phyloP scores from a whole-genome alignment of 2,797 vertebrate genomes.

The Catamblyrhynchus diadema region DNA sequence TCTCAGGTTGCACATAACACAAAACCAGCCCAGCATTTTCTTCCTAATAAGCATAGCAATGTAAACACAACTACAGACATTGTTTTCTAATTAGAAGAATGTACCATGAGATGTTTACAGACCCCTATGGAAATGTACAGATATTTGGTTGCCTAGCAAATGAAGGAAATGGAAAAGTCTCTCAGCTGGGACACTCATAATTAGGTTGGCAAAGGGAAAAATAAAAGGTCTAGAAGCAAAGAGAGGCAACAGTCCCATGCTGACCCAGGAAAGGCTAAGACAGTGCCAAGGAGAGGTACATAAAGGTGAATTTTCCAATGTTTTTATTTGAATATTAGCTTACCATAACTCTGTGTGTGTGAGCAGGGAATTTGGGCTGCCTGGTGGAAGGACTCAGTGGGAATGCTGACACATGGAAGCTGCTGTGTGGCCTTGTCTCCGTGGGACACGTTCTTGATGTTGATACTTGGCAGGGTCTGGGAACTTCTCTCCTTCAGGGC shows the following conservation, averaged over 20 bases:
- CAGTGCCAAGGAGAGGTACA: neutral
- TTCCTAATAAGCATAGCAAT: slow-evolving; percentile 48
- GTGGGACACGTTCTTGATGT: neutral
- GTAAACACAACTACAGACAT: slow-evolving; percentile 46
- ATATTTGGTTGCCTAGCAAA: slow-evolving; percentile 40
- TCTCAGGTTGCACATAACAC: slow-evolving; percentile 50
- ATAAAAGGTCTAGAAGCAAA: neutral
- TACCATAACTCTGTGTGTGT: neutral
- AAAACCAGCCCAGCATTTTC: slow-evolving; percentile 20
- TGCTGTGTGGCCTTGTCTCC: neutral
- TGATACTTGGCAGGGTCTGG: neutral
- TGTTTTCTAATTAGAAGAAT: slow-evolving; percentile 51
- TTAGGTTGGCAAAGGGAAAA: slow-evolving; percentile 18
- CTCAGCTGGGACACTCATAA: slow-evolving; percentile 14
- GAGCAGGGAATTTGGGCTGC: neutral
- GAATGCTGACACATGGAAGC: neutral
- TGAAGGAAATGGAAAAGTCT: slow-evolving; percentile 13
- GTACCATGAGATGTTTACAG: slow-evolving; percentile 48
- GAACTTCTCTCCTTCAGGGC: neutral
- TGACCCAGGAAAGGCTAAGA: neutral
- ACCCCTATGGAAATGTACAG: slow-evolving; percentile 29
- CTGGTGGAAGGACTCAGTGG: neutral
- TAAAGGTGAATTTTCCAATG: neutral
- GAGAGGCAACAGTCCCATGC: neutral
- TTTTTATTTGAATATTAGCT: neutral